Evolutionary conservation across 2,113 vertebrate species (phyloP).

Genomic region (Oxyruncus cristatus): DNA sequence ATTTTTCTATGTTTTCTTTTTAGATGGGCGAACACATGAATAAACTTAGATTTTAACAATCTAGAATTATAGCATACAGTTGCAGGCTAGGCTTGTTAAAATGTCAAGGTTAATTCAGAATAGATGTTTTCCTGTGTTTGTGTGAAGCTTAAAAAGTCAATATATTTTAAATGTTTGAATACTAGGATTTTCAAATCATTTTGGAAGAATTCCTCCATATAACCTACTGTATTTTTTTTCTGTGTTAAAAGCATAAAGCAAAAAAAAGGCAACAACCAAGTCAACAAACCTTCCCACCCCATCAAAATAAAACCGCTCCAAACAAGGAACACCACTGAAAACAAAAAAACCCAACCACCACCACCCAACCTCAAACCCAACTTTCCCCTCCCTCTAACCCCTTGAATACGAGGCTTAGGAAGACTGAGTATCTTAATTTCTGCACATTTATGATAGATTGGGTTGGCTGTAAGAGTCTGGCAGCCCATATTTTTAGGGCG

Average conservation of each 20-base stretch:
- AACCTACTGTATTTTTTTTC: not conserved
- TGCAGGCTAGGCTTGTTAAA: not conserved
- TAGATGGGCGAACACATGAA: not conserved
- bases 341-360: not conserved
- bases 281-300: not conserved
- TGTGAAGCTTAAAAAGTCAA: not conserved
- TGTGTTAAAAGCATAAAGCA: not conserved
- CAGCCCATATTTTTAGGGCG: not conserved
- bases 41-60: not conserved
- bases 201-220: not conserved
- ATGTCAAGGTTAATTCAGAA: not conserved
- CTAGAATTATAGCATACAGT: not conserved
- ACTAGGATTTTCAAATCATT: not conserved
- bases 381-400: accelerated
- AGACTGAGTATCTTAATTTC: not conserved
- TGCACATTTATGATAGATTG: not conserved
- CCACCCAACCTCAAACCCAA: not conserved
- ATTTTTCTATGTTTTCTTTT: not conserved
- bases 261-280: not conserved
- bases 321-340: not conserved
- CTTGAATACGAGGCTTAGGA: not conserved
- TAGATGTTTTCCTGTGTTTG: not conserved
- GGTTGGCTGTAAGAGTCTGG: not conserved
- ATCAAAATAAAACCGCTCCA: not conserved
- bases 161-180: not conserved